Percentiles rank a stretch among this genome's conserved stretches.
These are phyloP conservation scores for Oikopleura dioica DNA, from an alignment of 23 tunicate genomes.

Conservation along the genomic window DNA sequence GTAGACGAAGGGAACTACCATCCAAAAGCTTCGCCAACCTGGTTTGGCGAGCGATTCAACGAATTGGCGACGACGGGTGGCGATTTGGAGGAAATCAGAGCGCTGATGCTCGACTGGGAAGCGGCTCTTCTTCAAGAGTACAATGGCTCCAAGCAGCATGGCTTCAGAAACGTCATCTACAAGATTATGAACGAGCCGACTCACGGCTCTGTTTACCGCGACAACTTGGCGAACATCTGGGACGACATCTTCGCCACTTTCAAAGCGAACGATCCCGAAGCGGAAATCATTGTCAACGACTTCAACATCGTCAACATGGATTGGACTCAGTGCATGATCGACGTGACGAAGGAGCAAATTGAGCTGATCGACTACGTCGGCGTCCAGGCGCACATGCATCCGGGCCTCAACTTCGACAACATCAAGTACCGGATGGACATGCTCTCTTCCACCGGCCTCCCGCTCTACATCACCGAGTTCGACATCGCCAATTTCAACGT, in stretches of 20 bases:
- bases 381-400: not conserved
- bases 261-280: constrained; percentile 12
- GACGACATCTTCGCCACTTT: too few species aligned
- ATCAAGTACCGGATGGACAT: too few species aligned
- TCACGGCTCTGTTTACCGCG: not conserved
- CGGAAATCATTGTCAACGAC: not conserved
- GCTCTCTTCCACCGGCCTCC: too few species aligned
- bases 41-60: too few species aligned
- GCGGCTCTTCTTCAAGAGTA: not conserved
- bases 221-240: too few species aligned
- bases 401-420: too few species aligned
- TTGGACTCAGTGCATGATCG: not conserved
- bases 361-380: not conserved
- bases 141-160: not conserved
- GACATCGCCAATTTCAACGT: too few species aligned
- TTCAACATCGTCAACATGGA: not conserved
- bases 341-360: not conserved
- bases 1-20: not conserved
- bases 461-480: too few species aligned
- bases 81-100: too few species aligned
- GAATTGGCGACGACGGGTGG: too few species aligned
- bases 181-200: not conserved
- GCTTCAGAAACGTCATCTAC: not conserved
- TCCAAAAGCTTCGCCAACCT: not conserved
- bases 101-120: not conserved